A percentile compares a stretch with the other conserved stretches of the same genome.
Conservation (phyloP, 2,797 vertebrate species). For the Sphenodon punctatus region DNA sequence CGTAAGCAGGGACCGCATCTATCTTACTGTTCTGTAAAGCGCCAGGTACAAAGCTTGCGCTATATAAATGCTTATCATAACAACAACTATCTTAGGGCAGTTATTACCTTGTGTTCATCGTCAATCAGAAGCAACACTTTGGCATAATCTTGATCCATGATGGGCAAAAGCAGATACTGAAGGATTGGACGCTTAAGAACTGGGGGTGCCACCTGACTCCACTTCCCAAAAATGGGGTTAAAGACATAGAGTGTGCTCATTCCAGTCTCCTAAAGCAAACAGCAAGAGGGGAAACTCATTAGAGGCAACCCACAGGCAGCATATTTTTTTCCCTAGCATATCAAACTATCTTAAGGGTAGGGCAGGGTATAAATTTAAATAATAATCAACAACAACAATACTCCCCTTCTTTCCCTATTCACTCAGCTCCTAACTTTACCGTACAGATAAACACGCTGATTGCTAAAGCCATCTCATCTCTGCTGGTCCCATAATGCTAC, state of each 20-base stretch:
- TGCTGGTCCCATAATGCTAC: not conserved
- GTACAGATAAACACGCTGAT: not conserved
- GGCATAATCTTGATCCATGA: conserved; percentile 97
- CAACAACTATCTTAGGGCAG: conserved; percentile 7
- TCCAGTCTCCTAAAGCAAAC: conserved; percentile 83
- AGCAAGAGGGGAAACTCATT: not conserved
- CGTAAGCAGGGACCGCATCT: too few relatives aligned
- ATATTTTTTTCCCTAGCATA: not conserved
- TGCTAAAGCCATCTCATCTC: not conserved
- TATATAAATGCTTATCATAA: too few relatives aligned
- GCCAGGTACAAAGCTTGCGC: too few relatives aligned
- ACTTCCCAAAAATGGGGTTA: conserved; percentile 96
- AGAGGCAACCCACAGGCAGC: not conserved
- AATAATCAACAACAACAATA: too few relatives aligned
- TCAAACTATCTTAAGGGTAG: not conserved
- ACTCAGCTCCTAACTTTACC: not conserved
- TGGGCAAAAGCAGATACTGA: conserved; percentile 90
- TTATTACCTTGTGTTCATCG: conserved; percentile 90
- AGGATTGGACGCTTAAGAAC: conserved; percentile 86
- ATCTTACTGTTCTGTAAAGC: too few relatives aligned
- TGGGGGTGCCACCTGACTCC: conserved; percentile 90
- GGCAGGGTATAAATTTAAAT: too few relatives aligned
- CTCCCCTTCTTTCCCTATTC: not conserved
- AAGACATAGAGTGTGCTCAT: conserved; percentile 90
- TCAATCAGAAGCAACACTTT: conserved; percentile 94